Conservation (phyloP, 2,888 invertebrate genomes). For the Spisula solida region DNA sequence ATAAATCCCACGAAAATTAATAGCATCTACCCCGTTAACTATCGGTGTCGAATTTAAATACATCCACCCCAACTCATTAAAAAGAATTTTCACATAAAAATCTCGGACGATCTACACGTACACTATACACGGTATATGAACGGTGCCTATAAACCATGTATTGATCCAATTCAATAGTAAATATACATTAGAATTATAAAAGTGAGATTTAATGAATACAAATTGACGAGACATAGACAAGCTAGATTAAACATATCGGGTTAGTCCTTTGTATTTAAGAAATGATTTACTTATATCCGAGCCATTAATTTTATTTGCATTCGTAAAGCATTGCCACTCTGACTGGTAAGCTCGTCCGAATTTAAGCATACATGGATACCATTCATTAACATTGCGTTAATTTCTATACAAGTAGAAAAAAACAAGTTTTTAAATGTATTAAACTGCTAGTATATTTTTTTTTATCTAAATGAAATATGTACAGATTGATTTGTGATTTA, state of each 20-base stretch:
- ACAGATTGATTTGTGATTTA: not conserved
- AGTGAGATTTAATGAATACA: slow-evolving; percentile 54
- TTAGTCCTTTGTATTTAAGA: slow-evolving; percentile 12
- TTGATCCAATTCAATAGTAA: slow-evolving; percentile 49
- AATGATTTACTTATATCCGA: slow-evolving; percentile 40
- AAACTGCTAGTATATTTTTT: not conserved
- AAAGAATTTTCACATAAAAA: slow-evolving; percentile 42
- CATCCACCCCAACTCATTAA: not conserved
- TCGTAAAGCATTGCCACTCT: not conserved
- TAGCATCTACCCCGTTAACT: not conserved
- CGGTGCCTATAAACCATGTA: slow-evolving; percentile 31
- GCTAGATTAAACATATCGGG: slow-evolving; percentile 47
- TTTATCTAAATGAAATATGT: not conserved
- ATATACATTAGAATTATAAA: slow-evolving; percentile 57
- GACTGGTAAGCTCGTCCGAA: not conserved
- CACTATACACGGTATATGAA: slow-evolving; percentile 40
- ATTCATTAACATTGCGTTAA: not conserved
- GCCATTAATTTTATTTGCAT: slow-evolving; percentile 11
- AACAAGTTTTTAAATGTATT: not conserved
- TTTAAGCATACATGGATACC: not conserved
- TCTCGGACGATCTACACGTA: slow-evolving; percentile 21
- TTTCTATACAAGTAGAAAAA: not conserved
- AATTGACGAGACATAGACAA: slow-evolving; percentile 43
- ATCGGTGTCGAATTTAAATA: not conserved
- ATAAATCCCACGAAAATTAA: not conserved